Evolutionary conservation across 2,888 invertebrate genomes (phyloP).

Genomic region (Nasonovia ribisnigri): DNA sequence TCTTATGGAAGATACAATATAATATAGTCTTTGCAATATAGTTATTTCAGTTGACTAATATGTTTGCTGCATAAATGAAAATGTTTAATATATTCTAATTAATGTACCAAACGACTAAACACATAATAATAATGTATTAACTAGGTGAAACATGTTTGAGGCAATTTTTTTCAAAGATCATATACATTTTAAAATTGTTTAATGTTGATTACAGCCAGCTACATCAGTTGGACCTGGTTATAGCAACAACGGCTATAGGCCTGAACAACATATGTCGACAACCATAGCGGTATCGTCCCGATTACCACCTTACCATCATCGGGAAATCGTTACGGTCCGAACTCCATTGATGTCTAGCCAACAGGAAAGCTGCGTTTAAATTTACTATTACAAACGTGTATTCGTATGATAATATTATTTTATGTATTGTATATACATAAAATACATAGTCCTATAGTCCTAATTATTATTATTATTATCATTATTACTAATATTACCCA

Average conservation of each 20-base stretch:
- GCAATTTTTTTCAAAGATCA: not conserved
- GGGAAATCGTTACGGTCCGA: slow-evolving; percentile 80
- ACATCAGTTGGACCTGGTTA: not conserved
- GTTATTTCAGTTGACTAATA: not conserved
- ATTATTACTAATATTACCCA: slow-evolving; percentile 38
- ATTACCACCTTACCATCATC: slow-evolving; percentile 68
- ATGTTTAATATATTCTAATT: no score
- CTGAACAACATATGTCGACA: slow-evolving; percentile 38
- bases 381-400: not conserved
- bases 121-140: not conserved
- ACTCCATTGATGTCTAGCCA: slow-evolving; percentile 79
- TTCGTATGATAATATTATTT: not conserved
- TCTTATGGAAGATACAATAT: not conserved
- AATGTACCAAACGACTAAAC: not conserved
- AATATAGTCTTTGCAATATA: not conserved
- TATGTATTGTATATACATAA: not conserved
- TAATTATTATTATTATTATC: slow-evolving; percentile 1
- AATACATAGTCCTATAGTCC: not conserved
- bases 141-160: not conserved
- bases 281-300: slow-evolving; percentile 29
- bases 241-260: slow-evolving; percentile 53
- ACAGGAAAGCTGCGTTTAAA: slow-evolving; percentile 80
- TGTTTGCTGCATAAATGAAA: no score
- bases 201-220: slow-evolving; percentile 23
- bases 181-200: not conserved